These are phyloP conservation scores for Ceratothoa steindachneri DNA, from an alignment of 2,888 invertebrate species.

Conservation along the genomic window DNA sequence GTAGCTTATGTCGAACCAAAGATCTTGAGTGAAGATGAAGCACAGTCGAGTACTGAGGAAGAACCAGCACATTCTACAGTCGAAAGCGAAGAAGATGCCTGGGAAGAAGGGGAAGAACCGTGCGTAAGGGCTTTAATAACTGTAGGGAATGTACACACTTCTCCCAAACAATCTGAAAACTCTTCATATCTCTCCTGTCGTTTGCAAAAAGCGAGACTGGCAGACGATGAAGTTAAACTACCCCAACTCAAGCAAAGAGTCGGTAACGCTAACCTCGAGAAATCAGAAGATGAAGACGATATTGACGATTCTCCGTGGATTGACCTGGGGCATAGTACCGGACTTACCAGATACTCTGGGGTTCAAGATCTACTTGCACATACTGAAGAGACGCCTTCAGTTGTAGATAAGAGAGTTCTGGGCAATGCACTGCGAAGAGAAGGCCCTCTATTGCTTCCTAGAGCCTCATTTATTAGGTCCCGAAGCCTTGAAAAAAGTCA, in stretches of 20 bases:
- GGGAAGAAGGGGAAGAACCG: neutral
- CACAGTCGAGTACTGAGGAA: neutral
- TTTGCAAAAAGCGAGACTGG: too few relatives aligned
- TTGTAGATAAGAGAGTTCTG: neutral
- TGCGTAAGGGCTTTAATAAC: neutral
- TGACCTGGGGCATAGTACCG: neutral
- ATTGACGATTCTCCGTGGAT: neutral
- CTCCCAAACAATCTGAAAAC: too few relatives aligned
- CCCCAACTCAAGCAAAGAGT: too few relatives aligned
- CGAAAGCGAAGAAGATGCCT: neutral
- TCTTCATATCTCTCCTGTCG: too few relatives aligned
- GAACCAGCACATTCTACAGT: neutral
- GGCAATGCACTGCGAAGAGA: neutral
- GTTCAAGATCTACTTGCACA: neutral
- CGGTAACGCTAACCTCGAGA: neutral
- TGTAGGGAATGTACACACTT: neutral
- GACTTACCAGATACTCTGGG: constrained; percentile 4
- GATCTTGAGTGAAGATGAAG: neutral
- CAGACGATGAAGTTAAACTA: too few relatives aligned
- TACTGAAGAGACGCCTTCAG: neutral
- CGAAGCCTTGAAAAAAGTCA: neutral
- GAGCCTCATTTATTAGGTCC: neutral
- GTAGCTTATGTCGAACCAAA: neutral
- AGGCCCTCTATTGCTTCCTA: neutral
- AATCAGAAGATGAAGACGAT: neutral